These are phyloP conservation scores for Apodemus speciosus DNA, from an alignment of 2,113 vertebrate species.

Conservation along the genomic window DNA sequence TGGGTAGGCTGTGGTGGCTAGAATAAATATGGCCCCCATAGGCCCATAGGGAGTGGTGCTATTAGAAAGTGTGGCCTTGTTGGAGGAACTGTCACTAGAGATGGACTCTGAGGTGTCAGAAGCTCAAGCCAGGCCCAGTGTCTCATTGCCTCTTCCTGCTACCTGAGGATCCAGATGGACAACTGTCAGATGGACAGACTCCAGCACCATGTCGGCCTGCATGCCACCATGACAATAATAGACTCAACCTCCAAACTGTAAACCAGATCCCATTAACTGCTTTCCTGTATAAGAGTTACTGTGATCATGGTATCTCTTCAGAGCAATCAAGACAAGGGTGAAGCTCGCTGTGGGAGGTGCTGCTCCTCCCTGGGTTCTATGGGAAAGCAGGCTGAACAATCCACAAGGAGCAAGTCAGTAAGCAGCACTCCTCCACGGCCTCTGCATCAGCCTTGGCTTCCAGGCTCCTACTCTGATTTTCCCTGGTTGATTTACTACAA, in stretches of 20 bases:
- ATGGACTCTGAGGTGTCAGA: not conserved
- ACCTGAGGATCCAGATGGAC: not conserved
- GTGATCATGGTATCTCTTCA: not conserved
- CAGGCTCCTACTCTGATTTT: not conserved
- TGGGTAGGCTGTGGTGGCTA: not conserved
- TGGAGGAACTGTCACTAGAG: not conserved
- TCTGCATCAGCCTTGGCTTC: not conserved
- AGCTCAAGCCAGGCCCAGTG: not conserved
- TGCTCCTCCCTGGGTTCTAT: not conserved
- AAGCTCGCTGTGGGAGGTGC: not conserved
- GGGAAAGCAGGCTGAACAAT: not conserved
- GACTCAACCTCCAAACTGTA: not conserved
- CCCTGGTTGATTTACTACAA: not conserved
- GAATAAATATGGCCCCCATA: not conserved
- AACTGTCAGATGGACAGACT: not conserved
- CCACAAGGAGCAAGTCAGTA: not conserved
- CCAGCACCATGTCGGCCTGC: too few species aligned
- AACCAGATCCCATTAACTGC: not conserved
- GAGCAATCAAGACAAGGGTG: not conserved
- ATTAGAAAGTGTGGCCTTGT: not conserved
- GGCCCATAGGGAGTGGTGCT: not conserved
- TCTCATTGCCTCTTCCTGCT: not conserved
- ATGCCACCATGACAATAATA: not conserved
- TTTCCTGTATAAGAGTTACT: not conserved
- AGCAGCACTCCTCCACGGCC: not conserved